Base-by-base conservation (phyloP, 2,113 vertebrate genomes). In the Protomyctophum bolini region DNA sequence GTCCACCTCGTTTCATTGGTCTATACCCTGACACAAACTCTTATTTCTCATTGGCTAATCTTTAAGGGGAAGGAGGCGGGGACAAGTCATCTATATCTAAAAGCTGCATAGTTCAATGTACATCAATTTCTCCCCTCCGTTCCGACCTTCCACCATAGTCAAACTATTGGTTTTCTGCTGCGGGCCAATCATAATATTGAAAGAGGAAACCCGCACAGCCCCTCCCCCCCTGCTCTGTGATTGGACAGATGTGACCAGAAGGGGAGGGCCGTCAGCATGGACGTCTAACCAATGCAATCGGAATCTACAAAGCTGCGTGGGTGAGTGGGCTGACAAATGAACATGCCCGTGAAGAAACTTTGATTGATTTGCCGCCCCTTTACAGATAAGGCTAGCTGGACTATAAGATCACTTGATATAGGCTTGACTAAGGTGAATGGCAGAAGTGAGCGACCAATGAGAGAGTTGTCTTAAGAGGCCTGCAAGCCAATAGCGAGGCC, bases 71-170 rank as follows among this genome's bases (percentile, higher is more conserved):
- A 65, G 75, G 82, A 81, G 81, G 82, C 65, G 67, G 86, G 86
- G 86, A 83, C 77, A 9, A 69, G 67, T 70, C 49, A 49, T 79
- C 73, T 76, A 64, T 79, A 80, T 86, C 89, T 86, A 87, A 91
- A 91, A 86, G 33, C 91, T 94, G 93, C 91, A 93, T 93, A 92
- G 91, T 90, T 91, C 71, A 81, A 89, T 28, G 72, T 77, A 72
- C 59, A 9, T 47, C 77, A 72, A 71, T 59, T 70, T 78, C 80
- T 79, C 57, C 72, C 62, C 10, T 65, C 66, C 64, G n/a, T 8
- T 21, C 70, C 68, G 58, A 48, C 71, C 58, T 2, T 62, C 81
- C 62, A 72, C 83, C 76, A 21, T 72, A 77, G 68, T 79, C 82
- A 73, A 62, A 57, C 62, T 5, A 0, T 76, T 71, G 41, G 1